Evolutionary conservation across 2,888 invertebrate species (phyloP), one percentile per base, ranked within the genome.

Genomic region (Trachelus tabidus): DNA sequence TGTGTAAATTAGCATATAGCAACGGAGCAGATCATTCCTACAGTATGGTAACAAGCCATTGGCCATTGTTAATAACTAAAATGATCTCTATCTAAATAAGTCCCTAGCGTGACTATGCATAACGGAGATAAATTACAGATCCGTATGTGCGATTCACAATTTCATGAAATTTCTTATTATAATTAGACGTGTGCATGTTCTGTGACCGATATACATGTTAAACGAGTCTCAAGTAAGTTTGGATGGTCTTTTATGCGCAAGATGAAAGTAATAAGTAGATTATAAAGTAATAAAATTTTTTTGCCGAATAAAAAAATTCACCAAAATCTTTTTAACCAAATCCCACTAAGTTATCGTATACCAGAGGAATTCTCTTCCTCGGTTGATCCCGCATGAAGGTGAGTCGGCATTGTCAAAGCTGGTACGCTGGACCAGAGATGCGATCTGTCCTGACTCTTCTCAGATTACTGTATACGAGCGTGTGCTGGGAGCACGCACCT

Each of bases 321-420:
- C 23, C 56, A 56, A 56, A 56, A 56, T 56, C 56, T 23, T 56
- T 56, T 15, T 23, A 9, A 23, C 23, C 23, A 56, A 56, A 56
- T 23, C 2, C 2, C 9, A 23, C 23, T 56, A 23, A 56, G 56
- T 9, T 56, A 56, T 56, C 15, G 56, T 56, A 9, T 23, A 23
- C 9, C 56, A 0, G 23, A 56, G 56, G 56, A 23, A 56, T 56
- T 56, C 56, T 23, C 23, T 56, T 56, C 6, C 56, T 56, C 23
- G 56, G 56, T 56, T 56, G 56, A 23, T 56, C 23, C 56, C 15
- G 56, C 33, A 34, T 9, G 68, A 78, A 82, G 83, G 82, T 83
- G 81, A 79, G 89, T 86, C 89, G 89, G 90, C 89, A 82, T 82
- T 86, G 89, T 89, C 89, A 90, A 90, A 90, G 89, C 56, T 56